Base-by-base conservation (phyloP, 2,888 invertebrate species). In the Tetrapedia diversipes region DNA sequence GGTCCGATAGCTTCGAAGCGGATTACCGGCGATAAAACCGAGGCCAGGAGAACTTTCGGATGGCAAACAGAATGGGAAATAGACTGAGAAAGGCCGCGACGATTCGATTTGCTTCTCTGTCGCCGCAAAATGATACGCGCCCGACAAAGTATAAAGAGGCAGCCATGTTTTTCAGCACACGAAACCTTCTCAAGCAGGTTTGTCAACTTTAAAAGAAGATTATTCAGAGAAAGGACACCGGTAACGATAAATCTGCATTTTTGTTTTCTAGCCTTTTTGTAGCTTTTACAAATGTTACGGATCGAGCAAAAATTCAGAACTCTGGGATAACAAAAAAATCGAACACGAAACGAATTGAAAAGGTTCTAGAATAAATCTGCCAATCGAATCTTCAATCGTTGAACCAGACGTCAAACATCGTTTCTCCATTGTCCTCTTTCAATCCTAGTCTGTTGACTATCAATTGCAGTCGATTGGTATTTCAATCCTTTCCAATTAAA, bases 21-120 rank as follows among this genome's bases (percentile, higher is more conserved):
- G 60, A 65, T 56, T 59, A 60, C 32, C 27, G 8, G 19, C 64
- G 51, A 65, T 45, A 39, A 24, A 66, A 66, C 45, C 29, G 56
- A 19, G 29, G 22, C n/a, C 3, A n/a, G 2, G 29, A 16, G 34
- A 34, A 43, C 61, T 61, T 19, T 16, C 14, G 19, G 2, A 24
- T 19, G 16, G n/a, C 34, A 7, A 29, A 34, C 29, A 16, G 53
- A 43, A 22, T 11, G 34, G 4, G 43, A 68, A 51, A 32, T 32
- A 24, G 32, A 24, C 51, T 41, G 49, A 41, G 51, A 47, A 24
- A 61, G n/a, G 8, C 39, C 3, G n/a, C 16, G 22, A 16, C 41
- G n/a, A 41, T 61, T 61, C 53, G 34, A 37, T 45, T 53, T 61
- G 10, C 16, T 24, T 16, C 11, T 29, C 10, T 24, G 10, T 34